A percentile compares a stretch with the other conserved stretches of the same genome.
These are phyloP conservation scores for Caprella mutica DNA, from an alignment of 2,888 invertebrate species.

Conservation along the genomic window DNA sequence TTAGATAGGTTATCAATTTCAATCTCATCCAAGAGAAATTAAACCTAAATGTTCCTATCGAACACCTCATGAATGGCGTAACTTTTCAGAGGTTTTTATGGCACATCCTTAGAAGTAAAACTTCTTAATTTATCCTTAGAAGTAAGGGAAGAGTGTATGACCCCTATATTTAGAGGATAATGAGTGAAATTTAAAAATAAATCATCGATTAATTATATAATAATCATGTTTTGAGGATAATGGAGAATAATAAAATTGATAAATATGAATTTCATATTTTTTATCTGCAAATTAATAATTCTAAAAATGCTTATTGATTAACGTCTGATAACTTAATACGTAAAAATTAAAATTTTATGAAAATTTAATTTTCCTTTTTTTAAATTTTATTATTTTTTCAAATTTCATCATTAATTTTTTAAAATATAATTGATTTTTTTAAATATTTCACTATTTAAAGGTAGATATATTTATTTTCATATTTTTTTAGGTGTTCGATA, in stretches of 20 bases:
- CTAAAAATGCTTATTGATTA: constrained; percentile 1
- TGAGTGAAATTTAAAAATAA: neutral
- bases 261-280: neutral
- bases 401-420: neutral
- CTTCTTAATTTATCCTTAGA: neutral
- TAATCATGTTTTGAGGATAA: neutral
- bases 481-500: neutral
- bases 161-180: neutral
- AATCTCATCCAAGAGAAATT: no score
- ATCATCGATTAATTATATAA: neutral
- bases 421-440: neutral
- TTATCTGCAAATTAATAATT: neutral
- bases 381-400: neutral
- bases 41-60: no score
- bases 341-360: neutral
- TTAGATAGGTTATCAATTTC: no score
- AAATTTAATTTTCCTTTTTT: neutral
- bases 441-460: neutral
- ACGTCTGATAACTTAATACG: neutral
- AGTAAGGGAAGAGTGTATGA: neutral
- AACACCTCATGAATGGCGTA: no score
- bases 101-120: neutral
- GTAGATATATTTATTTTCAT: neutral
- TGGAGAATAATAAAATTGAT: neutral
- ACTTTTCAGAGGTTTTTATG: no score